Conservation (phyloP, 1,140 invertebrate genomes). For the Luehdorfia chinensis region DNA sequence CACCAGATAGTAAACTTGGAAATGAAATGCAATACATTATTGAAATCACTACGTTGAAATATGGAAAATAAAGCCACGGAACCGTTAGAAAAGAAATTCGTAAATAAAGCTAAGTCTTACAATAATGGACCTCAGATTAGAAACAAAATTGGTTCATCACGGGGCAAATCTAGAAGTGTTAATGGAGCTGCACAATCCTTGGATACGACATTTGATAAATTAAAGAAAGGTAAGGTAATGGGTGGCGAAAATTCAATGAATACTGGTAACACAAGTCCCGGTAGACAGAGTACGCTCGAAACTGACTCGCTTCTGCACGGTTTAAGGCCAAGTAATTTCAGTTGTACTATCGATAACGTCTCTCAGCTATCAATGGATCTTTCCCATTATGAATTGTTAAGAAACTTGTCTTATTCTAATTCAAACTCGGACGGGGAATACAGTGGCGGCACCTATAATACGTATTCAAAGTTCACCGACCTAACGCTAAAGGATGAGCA, state of each 20-base stretch:
- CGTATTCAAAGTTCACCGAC: conserved; percentile 29
- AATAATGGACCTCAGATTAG: conserved; percentile 27
- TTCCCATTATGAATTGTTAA: conserved; percentile 60
- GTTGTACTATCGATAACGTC: conserved; percentile 33
- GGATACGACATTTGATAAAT: conserved; percentile 41
- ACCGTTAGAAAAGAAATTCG: conserved; percentile 36
- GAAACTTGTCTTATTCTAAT: conserved; percentile 54
- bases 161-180: conserved; percentile 50
- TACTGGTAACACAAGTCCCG: conserved; percentile 20
- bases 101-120: conserved; percentile 45
- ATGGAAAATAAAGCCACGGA: conserved; percentile 44
- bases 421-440: conserved; percentile 50
- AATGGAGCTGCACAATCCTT: conserved; percentile 52
- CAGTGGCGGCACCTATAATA: conserved; percentile 42
- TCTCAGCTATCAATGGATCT: conserved; percentile 62
- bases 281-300: conserved; percentile 7
- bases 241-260: conserved; percentile 29
- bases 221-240: conserved; percentile 50
- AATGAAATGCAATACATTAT: conserved; percentile 19
- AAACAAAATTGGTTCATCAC: conserved; percentile 32
- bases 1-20: not conserved
- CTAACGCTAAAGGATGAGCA: conserved; percentile 47
- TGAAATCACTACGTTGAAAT: conserved; percentile 12
- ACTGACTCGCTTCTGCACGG: conserved; percentile 39
- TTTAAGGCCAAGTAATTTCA: conserved; percentile 19